phyloP scores from a whole-genome alignment of 2,113 vertebrate genomes.

The Gobio gobio region DNA sequence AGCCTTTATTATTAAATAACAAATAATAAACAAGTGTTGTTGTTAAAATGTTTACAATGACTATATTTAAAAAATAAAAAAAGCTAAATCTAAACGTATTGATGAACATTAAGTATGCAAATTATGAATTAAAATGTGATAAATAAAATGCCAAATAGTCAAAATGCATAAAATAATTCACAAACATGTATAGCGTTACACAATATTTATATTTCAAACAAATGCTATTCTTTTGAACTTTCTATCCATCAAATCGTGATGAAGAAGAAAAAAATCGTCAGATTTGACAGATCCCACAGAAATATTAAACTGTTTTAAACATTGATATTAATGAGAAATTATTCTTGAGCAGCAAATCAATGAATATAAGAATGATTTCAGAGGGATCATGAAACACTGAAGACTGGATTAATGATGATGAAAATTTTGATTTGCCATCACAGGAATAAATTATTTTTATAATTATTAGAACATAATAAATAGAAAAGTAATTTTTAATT shows the following conservation, averaged over 20 bases:
- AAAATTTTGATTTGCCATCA: neutral
- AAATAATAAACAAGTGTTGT: neutral
- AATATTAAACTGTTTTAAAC: neutral
- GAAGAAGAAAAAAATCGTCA: no score
- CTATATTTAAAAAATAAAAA: neutral
- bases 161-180: neutral
- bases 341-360: neutral
- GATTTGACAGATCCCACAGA: neutral
- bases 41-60: neutral
- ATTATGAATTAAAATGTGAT: no score
- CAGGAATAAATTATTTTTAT: neutral
- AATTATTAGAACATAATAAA: no score
- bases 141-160: neutral
- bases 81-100: no score
- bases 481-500: no score
- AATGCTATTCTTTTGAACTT: neutral
- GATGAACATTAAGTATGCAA: no score
- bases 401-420: neutral
- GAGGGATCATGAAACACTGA: neutral
- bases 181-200: neutral
- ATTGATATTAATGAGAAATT: neutral
- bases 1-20: neutral
- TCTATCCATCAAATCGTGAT: neutral
- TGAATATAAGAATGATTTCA: neutral
- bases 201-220: neutral